Evolutionary conservation across 2,888 invertebrate species (phyloP).

Genomic region (Apamea sordens): DNA sequence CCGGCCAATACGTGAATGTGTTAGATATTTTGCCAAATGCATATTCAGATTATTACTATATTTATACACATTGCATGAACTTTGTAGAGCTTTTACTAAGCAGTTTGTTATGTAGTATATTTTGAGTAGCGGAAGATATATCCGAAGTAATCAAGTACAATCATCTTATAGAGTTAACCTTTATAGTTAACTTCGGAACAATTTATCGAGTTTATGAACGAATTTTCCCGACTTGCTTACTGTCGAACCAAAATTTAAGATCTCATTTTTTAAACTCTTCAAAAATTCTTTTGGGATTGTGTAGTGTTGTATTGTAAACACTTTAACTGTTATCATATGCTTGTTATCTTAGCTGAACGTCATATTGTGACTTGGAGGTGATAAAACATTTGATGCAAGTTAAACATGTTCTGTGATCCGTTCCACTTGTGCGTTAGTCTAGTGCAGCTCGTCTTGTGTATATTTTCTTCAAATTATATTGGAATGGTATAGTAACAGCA

Average conservation of each 20-base stretch:
- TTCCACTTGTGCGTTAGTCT: conserved; percentile 61
- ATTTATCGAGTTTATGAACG: conserved; percentile 82
- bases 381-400: conserved; percentile 58
- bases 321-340: conserved; percentile 62
- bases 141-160: conserved; percentile 86
- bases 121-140: conserved; percentile 74
- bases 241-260: conserved; percentile 88
- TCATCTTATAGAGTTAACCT: conserved; percentile 76
- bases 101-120: conserved; percentile 73
- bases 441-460: conserved; percentile 38
- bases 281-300: conserved; percentile 58
- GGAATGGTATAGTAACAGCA: conserved; percentile 32
- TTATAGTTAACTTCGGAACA: conserved; percentile 77
- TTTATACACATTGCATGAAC: conserved; percentile 80
- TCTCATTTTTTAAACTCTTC: conserved; percentile 81
- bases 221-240: conserved; percentile 85
- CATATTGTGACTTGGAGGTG: conserved; percentile 51
- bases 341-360: conserved; percentile 54
- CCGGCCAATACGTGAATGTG: conserved; percentile 87
- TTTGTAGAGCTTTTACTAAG: conserved; percentile 79
- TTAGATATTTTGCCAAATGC: conserved; percentile 83
- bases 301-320: conserved; percentile 58
- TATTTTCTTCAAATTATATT: conserved; percentile 37
- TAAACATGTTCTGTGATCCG: conserved; percentile 60
- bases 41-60: conserved; percentile 78